Percentiles rank a stretch among this genome's conserved stretches.
Conservation (phyloP, 1,140 invertebrate genomes). For the Geopemphigus sp. region DNA sequence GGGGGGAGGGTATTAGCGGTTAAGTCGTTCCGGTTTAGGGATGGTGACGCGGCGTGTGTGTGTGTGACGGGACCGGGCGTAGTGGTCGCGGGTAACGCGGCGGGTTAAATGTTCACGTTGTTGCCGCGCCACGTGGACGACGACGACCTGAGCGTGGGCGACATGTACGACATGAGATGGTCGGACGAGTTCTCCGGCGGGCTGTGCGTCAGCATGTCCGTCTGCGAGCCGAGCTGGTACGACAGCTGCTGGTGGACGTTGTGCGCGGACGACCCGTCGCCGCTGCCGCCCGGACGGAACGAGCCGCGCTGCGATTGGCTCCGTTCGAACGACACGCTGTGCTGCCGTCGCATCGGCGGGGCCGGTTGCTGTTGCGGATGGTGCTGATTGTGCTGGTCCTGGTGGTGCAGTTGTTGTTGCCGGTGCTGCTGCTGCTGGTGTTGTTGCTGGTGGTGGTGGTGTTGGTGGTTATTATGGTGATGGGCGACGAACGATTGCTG, state of each 20-base stretch:
- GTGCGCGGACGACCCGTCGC: not conserved
- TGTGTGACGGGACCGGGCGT: too few relatives aligned
- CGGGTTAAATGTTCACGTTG: conserved; percentile 33
- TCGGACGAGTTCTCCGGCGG: conserved; percentile 41
- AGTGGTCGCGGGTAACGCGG: too few relatives aligned
- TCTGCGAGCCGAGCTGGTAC: conserved; percentile 35
- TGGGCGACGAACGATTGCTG: not conserved
- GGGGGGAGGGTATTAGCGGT: too few relatives aligned
- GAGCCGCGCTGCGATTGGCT: not conserved
- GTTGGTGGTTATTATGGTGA: conserved; percentile 1
- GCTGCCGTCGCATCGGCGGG: conserved; percentile 2
- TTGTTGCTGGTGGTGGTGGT: not conserved
- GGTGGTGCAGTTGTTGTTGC: not conserved
- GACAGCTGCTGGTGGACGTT: conserved; percentile 34
- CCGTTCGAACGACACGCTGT: conserved; percentile 45
- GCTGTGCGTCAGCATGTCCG: conserved; percentile 45
- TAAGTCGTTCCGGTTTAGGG: too few relatives aligned
- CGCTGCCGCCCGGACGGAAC: not conserved
- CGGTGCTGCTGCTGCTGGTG: not conserved
- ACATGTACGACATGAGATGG: conserved; percentile 48
- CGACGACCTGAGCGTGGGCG: conserved; percentile 22
- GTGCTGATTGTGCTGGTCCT: not conserved
- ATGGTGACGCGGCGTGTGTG: too few relatives aligned
- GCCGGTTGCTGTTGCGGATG: not conserved
- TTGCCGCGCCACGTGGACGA: conserved; percentile 33